Evolutionary conservation across 2,888 invertebrate species (phyloP).

Genomic region (Lithophane leautieri): DNA sequence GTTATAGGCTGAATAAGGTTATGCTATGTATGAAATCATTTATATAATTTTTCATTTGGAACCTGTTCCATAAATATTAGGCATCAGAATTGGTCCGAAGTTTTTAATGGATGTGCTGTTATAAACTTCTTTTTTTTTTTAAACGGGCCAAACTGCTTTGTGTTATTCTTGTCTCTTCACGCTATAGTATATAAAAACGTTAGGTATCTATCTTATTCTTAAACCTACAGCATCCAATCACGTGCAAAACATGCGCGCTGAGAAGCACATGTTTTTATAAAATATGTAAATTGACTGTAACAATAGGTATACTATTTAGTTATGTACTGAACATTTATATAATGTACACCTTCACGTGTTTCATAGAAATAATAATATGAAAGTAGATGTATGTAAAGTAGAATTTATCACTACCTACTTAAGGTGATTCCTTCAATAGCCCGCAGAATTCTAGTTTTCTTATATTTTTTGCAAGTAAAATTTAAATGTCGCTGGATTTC

Average conservation of each 20-base stretch:
- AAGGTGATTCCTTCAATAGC: no score
- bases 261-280: conserved; percentile 47
- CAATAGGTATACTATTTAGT: conserved; percentile 45
- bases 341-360: conserved; percentile 31
- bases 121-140: not conserved
- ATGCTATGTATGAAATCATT: not conserved
- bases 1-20: not conserved
- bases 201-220: not conserved
- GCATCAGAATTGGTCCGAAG: not conserved
- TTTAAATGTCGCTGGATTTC: no score
- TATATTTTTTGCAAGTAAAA: no score
- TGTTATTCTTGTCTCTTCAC: not conserved
- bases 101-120: not conserved
- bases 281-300: conserved; percentile 59
- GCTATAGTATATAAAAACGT: not conserved
- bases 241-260: conserved; percentile 40
- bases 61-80: not conserved
- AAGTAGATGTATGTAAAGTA: not conserved
- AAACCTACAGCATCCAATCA: conserved; percentile 32
- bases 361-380: conserved; percentile 4
- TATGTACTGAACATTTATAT: conserved; percentile 46
- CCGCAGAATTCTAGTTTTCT: no score
- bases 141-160: not conserved
- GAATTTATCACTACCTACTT: no score
- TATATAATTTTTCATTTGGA: not conserved